A percentile compares a stretch with the other conserved stretches of the same genome.
Evolutionary conservation across 2,888 invertebrate species (phyloP).

Genomic region (Drosophila demipolita): DNA sequence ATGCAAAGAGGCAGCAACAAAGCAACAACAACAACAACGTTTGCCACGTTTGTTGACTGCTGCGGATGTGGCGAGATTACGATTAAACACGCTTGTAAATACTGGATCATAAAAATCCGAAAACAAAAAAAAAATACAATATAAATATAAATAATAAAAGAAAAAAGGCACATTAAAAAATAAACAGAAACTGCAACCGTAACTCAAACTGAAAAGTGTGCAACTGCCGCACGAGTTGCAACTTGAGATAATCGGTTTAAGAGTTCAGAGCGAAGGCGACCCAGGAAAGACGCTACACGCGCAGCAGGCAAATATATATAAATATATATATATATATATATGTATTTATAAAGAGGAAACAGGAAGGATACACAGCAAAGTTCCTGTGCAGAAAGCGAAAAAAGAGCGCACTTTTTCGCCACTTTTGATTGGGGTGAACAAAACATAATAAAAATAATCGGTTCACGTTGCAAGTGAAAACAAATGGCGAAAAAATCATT

Average conservation of each 20-base stretch:
- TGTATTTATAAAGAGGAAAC: slow-evolving; percentile 4
- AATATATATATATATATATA: not conserved
- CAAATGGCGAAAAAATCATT: not conserved
- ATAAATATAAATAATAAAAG: not conserved
- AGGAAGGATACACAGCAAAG: slow-evolving; percentile 25
- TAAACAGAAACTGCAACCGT: slow-evolving; percentile 34
- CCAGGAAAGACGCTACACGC: slow-evolving; percentile 61
- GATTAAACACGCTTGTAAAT: slow-evolving; percentile 80
- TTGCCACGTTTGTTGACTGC: slow-evolving; percentile 30
- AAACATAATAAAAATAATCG: slow-evolving; percentile 3
- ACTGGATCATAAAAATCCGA: slow-evolving; percentile 61
- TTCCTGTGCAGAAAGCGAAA: slow-evolving; percentile 1
- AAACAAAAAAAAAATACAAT: slow-evolving; percentile 8
- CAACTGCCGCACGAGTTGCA: slow-evolving; percentile 41
- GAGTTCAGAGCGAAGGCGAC: slow-evolving; percentile 60
- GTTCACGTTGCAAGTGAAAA: not conserved
- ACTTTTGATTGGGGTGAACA: not conserved
- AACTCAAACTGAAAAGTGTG: slow-evolving; percentile 29
- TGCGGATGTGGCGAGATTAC: slow-evolving; percentile 59
- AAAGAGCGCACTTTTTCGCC: not conserved
- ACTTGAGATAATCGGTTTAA: slow-evolving; percentile 24
- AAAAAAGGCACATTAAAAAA: slow-evolving; percentile 20
- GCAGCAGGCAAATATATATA: slow-evolving; percentile 1
- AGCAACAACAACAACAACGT: slow-evolving; percentile 37
- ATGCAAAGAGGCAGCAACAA: slow-evolving; percentile 55